phyloP scores from a whole-genome alignment of 2,797 vertebrate genomes.

The Gorsachius magnificus region DNA sequence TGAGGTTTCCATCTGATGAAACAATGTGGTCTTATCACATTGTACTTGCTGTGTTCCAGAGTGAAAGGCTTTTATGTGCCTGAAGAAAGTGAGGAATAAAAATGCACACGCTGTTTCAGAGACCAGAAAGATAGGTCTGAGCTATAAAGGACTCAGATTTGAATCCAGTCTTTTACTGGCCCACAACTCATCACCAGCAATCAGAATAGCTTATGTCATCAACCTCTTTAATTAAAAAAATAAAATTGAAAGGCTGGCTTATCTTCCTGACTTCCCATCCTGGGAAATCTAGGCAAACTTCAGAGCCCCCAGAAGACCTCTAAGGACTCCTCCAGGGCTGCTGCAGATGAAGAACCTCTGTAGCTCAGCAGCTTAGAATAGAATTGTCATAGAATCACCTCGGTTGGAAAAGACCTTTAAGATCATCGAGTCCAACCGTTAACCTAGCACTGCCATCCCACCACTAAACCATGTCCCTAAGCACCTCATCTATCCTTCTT shows the following conservation, averaged over 20 bases:
- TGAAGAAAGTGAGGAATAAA: background rate
- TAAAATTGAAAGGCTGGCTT: background rate
- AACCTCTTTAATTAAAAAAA: conserved; percentile 8
- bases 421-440: too few species aligned
- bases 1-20: conserved; percentile 21
- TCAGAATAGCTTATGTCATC: background rate
- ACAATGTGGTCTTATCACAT: background rate
- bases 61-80: background rate
- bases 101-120: fast-evolving
- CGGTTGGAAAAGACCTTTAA: too few species aligned
- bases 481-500: too few species aligned
- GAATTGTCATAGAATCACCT: too few species aligned
- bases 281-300: background rate
- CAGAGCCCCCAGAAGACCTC: background rate
- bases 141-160: background rate
- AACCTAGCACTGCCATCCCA: too few species aligned
- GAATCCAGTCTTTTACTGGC: background rate
- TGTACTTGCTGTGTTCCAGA: background rate
- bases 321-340: background rate
- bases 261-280: background rate
- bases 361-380: background rate
- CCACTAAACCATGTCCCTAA: too few species aligned
- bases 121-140: background rate
- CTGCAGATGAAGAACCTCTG: background rate
- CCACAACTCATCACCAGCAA: background rate